phyloP scores from a whole-genome alignment of 2,797 vertebrate species.

The Protonibea diacanthus region DNA sequence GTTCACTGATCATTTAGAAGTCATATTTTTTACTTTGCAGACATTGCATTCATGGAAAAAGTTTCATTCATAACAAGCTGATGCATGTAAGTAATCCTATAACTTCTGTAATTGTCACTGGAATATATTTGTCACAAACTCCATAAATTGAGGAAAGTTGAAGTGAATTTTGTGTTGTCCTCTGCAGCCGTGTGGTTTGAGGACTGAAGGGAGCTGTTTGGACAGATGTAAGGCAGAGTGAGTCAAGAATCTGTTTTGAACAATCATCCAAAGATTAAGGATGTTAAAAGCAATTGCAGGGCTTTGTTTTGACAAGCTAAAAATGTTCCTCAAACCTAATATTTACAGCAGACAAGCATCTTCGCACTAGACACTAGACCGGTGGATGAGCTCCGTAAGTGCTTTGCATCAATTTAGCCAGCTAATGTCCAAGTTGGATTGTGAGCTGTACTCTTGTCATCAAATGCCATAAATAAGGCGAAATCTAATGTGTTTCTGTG shows the following conservation, averaged over 20 bases:
- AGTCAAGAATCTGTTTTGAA: slow-evolving; percentile 83
- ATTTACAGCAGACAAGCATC: slow-evolving; percentile 86
- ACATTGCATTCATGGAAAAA: not conserved
- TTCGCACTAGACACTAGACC: slow-evolving; percentile 77
- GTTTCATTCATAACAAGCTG: not conserved
- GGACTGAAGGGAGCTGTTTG: slow-evolving; percentile 58
- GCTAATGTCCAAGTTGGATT: slow-evolving; percentile 82
- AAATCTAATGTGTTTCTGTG: slow-evolving; percentile 81
- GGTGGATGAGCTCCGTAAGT: slow-evolving; percentile 82
- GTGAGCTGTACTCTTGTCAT: slow-evolving; percentile 74
- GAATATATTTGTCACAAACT: not conserved
- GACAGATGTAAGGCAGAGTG: slow-evolving; percentile 77
- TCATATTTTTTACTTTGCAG: not conserved
- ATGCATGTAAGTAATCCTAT: not conserved
- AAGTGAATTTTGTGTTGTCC: not conserved
- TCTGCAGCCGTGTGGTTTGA: slow-evolving; percentile 19
- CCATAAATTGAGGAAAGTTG: not conserved
- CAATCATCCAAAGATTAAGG: slow-evolving; percentile 84
- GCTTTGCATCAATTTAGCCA: slow-evolving; percentile 82
- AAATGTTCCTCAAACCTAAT: slow-evolving; percentile 84
- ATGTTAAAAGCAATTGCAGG: slow-evolving; percentile 83
- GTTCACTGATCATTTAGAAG: not conserved
- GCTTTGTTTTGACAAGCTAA: slow-evolving; percentile 87
- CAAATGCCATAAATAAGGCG: slow-evolving; percentile 80
- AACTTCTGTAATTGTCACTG: not conserved